Conservation (phyloP, 2,888 invertebrate genomes). For the Eremobia ochroleuca region DNA sequence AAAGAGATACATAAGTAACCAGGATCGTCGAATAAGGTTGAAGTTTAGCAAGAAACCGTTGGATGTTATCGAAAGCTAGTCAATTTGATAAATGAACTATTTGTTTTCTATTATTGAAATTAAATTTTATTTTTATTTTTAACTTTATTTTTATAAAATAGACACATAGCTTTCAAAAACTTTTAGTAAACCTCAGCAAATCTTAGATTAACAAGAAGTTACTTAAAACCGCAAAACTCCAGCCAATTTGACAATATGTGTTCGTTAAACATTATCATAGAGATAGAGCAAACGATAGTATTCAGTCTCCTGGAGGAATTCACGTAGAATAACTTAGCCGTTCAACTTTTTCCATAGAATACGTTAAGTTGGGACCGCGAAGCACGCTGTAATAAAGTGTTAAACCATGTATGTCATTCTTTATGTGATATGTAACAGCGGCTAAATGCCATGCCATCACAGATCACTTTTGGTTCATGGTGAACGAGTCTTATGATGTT, state of each 20-base stretch:
- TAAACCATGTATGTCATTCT: slow-evolving; percentile 39
- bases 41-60: too few species aligned
- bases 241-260: neutral
- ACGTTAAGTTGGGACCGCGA: slow-evolving; percentile 31
- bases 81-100: too few species aligned
- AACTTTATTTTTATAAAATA: too few species aligned
- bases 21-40: too few species aligned
- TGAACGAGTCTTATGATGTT: slow-evolving; percentile 3
- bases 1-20: too few species aligned
- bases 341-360: slow-evolving; percentile 44
- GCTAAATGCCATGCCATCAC: slow-evolving; percentile 41
- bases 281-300: neutral
- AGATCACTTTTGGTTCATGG: slow-evolving; percentile 37
- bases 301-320: slow-evolving; percentile 27
- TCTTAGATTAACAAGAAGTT: neutral
- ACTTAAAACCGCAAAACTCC: neutral
- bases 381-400: slow-evolving; percentile 42
- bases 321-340: slow-evolving; percentile 27
- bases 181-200: too few species aligned
- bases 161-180: too few species aligned
- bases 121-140: too few species aligned
- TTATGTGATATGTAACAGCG: slow-evolving; percentile 45
- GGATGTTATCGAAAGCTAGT: too few species aligned
- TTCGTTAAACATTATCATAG: slow-evolving; percentile 6
- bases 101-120: too few species aligned